These are phyloP conservation scores for Psophia crepitans DNA, from an alignment of 2,113 vertebrate genomes.

Conservation along the genomic window DNA sequence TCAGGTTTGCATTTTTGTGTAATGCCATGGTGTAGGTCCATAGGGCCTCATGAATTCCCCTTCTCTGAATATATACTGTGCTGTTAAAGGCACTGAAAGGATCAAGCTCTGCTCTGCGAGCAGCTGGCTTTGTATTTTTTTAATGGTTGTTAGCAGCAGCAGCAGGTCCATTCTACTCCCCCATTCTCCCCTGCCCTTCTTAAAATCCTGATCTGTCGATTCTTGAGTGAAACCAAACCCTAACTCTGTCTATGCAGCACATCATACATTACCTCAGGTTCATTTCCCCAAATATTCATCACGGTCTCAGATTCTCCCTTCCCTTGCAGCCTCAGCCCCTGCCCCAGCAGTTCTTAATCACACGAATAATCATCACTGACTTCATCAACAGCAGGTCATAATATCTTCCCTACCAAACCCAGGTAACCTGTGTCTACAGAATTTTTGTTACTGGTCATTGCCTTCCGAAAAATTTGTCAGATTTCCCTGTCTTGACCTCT, in stretches of 20 bases:
- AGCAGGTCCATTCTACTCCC: constrained; percentile 60
- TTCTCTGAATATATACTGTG: constrained; percentile 69
- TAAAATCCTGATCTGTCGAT: constrained; percentile 51
- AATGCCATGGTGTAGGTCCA: constrained; percentile 69
- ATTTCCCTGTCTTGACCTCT: not conserved
- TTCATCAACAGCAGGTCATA: not conserved
- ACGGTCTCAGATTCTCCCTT: not conserved
- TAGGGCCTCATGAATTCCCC: constrained; percentile 65
- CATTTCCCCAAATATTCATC: not conserved
- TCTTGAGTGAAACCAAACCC: constrained; percentile 36
- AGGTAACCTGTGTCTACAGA: not conserved
- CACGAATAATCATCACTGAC: not conserved
- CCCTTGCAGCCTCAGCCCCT: not conserved
- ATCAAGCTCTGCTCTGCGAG: constrained; percentile 64
- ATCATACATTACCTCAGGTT: constrained; percentile 3
- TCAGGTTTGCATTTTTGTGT: constrained; percentile 62
- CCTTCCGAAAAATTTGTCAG: not conserved
- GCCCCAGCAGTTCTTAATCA: not conserved
- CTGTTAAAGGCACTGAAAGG: constrained; percentile 67
- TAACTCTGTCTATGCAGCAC: constrained; percentile 4
- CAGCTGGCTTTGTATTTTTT: constrained; percentile 71
- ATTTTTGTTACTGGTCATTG: not conserved
- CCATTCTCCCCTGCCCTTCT: constrained; percentile 29
- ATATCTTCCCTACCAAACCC: not conserved
- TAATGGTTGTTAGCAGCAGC: constrained; percentile 66